Evolutionary conservation across 2,888 invertebrate genomes (phyloP), one percentile per base, ranked within the genome.

Genomic region (Agrochola litura): DNA sequence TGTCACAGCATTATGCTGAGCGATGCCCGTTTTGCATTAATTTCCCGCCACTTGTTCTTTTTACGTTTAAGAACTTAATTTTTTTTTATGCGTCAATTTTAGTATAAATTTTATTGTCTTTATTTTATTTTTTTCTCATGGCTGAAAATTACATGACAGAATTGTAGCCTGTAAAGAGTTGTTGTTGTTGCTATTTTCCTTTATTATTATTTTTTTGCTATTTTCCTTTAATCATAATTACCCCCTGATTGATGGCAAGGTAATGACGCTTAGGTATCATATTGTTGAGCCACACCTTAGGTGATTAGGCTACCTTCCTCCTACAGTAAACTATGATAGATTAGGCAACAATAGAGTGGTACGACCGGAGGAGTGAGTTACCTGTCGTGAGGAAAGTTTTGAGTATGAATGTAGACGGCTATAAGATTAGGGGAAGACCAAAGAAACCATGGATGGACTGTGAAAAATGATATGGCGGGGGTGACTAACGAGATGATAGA

Each of bases 291-390:
- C 25, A 22, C n/a, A 30, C 54, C 30, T 56, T n/a, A 12, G 16
- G 6, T 46, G n/a, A 16, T 37, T 8, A 70, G 16, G 22, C 6
- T 73, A n/a, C 16, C 71, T 30, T 46, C 19, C 9, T 46, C 30
- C 5, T 14, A n/a, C 56, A 14, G 43, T n/a, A n/a, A 73, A 71
- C 19, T 46, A 6, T 58, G 46, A 71, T 46, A 46, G 71, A 73
- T 73, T 46, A 71, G 43, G n/a, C 12, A 19, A 56, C 16, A 52
- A 30, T 14, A 71, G 8, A 46, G 6, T 43, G 52, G 6, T 12
- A 37, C 22, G 22, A 63, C 37, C 6, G 22, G 63, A 63, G 37
- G 12, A 22, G 22, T 37, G 22, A 12, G 19, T 19, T 9, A 12
- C 12, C 22, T 63, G 12, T 63, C 37, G 12, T 37, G 37, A 63